These are phyloP conservation scores for Pelobates fuscus DNA, from an alignment of 2,113 vertebrate genomes.

Conservation along the genomic window DNA sequence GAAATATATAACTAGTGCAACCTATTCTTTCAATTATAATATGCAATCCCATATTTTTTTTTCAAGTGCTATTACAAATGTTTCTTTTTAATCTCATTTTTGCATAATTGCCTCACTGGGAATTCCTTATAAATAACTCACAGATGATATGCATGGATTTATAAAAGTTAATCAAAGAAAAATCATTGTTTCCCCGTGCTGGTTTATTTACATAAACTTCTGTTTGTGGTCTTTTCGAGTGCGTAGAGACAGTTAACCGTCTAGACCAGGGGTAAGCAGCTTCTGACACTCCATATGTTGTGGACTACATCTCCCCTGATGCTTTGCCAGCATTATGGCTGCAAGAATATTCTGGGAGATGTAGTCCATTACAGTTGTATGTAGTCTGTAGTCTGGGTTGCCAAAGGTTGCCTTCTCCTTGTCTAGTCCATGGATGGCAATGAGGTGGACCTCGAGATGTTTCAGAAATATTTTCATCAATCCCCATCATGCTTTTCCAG, in stretches of 20 bases:
- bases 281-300: too few relatives aligned
- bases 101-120: background rate
- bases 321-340: too few relatives aligned
- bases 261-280: too few relatives aligned
- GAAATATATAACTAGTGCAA: constrained; percentile 51
- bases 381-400: too few relatives aligned
- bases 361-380: too few relatives aligned
- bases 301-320: too few relatives aligned
- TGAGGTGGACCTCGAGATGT: too few relatives aligned
- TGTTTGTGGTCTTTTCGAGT: background rate
- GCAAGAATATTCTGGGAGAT: too few relatives aligned
- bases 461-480: too few relatives aligned
- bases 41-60: background rate
- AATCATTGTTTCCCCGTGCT: background rate
- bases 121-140: background rate
- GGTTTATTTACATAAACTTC: background rate
- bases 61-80: constrained; percentile 7
- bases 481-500: too few relatives aligned
- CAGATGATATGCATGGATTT: background rate
- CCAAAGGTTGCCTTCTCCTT: too few relatives aligned
- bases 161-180: background rate
- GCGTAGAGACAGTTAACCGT: background rate
- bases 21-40: constrained; percentile 40
- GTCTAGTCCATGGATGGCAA: too few relatives aligned
- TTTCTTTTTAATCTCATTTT: background rate